These are phyloP conservation scores for Rhorus exstirpatorius DNA, from an alignment of 2,888 invertebrate species.

Conservation along the genomic window DNA sequence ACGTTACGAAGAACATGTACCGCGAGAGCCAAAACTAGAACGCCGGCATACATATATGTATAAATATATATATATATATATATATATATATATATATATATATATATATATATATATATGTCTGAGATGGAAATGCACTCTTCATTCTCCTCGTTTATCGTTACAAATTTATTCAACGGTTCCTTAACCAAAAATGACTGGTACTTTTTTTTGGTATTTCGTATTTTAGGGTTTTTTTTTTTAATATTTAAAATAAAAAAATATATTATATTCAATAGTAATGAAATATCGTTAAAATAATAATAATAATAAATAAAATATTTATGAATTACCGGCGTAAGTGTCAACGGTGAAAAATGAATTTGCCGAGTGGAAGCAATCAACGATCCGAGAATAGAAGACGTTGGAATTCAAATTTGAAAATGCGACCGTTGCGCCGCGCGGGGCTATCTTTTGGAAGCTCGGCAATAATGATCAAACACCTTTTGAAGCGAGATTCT, in stretches of 20 bases:
- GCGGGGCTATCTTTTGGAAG: not conserved
- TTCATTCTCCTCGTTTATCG: slow-evolving; percentile 33
- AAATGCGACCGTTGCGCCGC: not conserved
- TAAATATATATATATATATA: slow-evolving; percentile 3
- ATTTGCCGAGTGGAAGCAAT: no score
- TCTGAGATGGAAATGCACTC: slow-evolving; percentile 11
- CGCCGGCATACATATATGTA: no score
- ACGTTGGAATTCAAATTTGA: not conserved
- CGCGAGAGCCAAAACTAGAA: slow-evolving; percentile 76
- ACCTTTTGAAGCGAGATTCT: not conserved
- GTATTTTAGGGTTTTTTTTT: not conserved
- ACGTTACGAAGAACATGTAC: slow-evolving; percentile 68
- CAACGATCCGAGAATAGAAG: no score
- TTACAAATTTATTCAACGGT: slow-evolving; percentile 37
- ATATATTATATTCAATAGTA: no score
- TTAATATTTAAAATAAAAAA: not conserved
- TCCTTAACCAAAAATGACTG: slow-evolving; percentile 7
- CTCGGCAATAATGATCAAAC: slow-evolving; percentile 14
- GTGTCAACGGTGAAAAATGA: no score
- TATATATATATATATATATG: slow-evolving; percentile 6
- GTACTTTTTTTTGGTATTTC: not conserved
- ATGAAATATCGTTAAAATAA: no score
- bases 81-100: slow-evolving; percentile 31
- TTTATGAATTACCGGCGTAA: no score
- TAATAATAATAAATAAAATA: no score